A percentile compares a stretch with the other conserved stretches of the same genome.
phyloP scores from a whole-genome alignment of 2,797 vertebrate species.

The Pipistrellus kuhlii region DNA sequence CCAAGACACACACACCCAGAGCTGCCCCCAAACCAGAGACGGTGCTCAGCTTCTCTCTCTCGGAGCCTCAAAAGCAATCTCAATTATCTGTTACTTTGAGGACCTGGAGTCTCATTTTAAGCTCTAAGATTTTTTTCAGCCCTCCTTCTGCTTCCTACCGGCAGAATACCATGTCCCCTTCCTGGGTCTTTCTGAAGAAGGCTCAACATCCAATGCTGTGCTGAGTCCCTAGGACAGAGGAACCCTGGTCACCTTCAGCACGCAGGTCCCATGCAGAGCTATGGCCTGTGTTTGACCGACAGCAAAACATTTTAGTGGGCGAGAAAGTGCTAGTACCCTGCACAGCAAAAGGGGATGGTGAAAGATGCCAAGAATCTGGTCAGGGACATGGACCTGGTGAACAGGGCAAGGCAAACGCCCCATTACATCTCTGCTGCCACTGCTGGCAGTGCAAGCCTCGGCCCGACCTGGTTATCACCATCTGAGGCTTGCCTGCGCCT shows the following conservation, averaged over 20 bases:
- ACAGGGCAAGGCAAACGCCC: too few species aligned
- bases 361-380: not conserved
- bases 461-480: too few species aligned
- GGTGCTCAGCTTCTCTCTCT: not conserved
- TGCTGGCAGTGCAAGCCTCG: too few species aligned
- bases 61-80: not conserved
- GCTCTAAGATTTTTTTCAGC: not conserved
- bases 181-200: not conserved
- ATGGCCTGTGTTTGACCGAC: not conserved
- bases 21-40: not conserved
- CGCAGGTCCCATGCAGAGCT: not conserved
- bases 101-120: not conserved
- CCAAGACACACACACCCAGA: not conserved
- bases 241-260: not conserved
- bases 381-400: too few species aligned
- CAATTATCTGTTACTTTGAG: not conserved
- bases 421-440: too few species aligned
- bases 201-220: not conserved
- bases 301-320: slow-evolving; percentile 52
- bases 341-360: accelerated
- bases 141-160: not conserved
- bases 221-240: not conserved
- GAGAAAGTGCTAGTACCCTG: not conserved
- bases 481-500: too few species aligned
- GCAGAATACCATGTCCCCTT: not conserved